Evolutionary conservation across 2,113 vertebrate species (phyloP).

Genomic region (Indri indri): DNA sequence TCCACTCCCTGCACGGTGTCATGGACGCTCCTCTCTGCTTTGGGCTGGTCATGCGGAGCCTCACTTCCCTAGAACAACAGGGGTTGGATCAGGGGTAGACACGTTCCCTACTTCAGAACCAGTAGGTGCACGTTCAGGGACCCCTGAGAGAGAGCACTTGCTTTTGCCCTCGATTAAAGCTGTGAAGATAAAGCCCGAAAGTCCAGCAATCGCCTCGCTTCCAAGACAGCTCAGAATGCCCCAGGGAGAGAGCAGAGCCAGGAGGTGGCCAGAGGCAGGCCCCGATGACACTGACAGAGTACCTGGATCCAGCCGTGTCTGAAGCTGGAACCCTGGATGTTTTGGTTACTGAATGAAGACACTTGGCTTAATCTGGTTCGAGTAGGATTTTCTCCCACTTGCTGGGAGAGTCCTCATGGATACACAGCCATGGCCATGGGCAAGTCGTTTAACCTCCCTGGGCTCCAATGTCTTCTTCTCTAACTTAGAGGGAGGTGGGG

Average conservation of each 20-base stretch:
- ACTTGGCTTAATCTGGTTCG: not conserved
- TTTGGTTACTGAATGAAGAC: not conserved
- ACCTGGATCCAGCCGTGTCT: not conserved
- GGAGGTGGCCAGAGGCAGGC: not conserved
- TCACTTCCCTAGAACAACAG: not conserved
- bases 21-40: not conserved
- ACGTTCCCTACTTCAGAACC: not conserved
- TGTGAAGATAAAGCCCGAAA: not conserved
- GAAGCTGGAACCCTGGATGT: not conserved
- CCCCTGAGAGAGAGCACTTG: not conserved
- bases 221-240: not conserved
- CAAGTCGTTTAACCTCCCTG: not conserved
- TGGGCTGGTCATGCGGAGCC: too few species aligned
- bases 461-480: not conserved
- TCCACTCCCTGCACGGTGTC: too few species aligned
- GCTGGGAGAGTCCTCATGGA: not conserved
- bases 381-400: not conserved
- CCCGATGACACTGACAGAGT: not conserved
- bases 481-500: not conserved
- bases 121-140: not conserved
- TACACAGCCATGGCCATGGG: not conserved
- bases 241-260: not conserved
- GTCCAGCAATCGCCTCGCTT: not conserved
- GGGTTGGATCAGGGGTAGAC: not conserved
- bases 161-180: not conserved